Conservation (phyloP, 2,888 invertebrate genomes). For the Scaptomyza caliginosa region DNA sequence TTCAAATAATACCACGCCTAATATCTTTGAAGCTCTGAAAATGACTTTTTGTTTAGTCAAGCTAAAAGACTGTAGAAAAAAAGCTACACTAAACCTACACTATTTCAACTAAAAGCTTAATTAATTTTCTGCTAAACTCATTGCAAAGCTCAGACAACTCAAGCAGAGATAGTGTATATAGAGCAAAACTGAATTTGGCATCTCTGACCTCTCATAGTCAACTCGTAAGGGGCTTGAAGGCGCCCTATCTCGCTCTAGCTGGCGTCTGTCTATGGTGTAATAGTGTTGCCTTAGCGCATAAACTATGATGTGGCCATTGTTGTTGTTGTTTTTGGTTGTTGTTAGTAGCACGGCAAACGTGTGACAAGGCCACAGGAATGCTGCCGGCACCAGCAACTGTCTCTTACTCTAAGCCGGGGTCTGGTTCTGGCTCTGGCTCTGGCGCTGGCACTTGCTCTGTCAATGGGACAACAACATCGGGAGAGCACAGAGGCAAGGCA, state of each 20-base stretch:
- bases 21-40: too few relatives aligned
- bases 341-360: slow-evolving; percentile 62
- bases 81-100: too few relatives aligned
- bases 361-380: slow-evolving; percentile 76
- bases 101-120: too few relatives aligned
- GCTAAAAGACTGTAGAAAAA: too few relatives aligned
- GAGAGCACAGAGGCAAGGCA: slow-evolving; percentile 38
- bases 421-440: neutral
- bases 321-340: slow-evolving; percentile 50
- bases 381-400: slow-evolving; percentile 43
- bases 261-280: slow-evolving; percentile 42
- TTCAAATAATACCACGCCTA: too few relatives aligned
- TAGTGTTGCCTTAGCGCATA: slow-evolving; percentile 70
- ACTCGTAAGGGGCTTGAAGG: neutral
- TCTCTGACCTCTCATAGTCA: slow-evolving; percentile 2
- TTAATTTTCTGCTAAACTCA: neutral
- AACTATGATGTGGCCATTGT: slow-evolving; percentile 63
- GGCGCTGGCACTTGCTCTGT: neutral
- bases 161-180: slow-evolving; percentile 21
- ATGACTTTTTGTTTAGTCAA: too few relatives aligned
- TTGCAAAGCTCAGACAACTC: slow-evolving; percentile 1
- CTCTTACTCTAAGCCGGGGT: neutral
- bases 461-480: slow-evolving; percentile 6
- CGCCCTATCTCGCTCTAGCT: slow-evolving; percentile 18
- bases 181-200: slow-evolving; percentile 40